A percentile compares a stretch with the other conserved stretches of the same genome.
Evolutionary conservation across 2,888 invertebrate genomes (phyloP).

Genomic region (Colletes collaris): DNA sequence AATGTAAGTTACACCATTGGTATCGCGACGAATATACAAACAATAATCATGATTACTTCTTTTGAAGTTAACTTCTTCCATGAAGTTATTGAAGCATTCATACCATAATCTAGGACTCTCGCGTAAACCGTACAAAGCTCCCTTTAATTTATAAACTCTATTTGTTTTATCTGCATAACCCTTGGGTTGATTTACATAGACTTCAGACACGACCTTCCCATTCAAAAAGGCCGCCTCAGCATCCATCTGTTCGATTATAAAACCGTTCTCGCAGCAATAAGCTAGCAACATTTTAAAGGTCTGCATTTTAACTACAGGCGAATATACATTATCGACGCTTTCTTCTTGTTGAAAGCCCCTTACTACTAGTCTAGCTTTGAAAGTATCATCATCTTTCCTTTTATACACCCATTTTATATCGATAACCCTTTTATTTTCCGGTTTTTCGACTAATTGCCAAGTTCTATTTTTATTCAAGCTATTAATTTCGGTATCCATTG

Average conservation of each 20-base stretch:
- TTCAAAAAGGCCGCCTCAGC: not conserved
- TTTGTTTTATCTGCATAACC: constrained; percentile 2
- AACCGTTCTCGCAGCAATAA: not conserved
- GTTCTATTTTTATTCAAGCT: too few relatives aligned
- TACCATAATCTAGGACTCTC: constrained; percentile 10
- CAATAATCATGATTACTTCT: not conserved
- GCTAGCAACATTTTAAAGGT: constrained; percentile 26
- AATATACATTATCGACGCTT: constrained; percentile 28
- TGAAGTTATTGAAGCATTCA: constrained; percentile 1
- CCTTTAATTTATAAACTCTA: not conserved
- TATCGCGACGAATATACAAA: not conserved
- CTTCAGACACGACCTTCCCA: not conserved
- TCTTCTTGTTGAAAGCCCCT: constrained; percentile 46
- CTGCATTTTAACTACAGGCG: constrained; percentile 24
- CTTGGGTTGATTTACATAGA: constrained; percentile 18
- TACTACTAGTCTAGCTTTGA: constrained; percentile 42
- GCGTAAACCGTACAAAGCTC: constrained; percentile 6
- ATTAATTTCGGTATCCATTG: constrained; percentile 37
- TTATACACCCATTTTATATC: constrained; percentile 44
- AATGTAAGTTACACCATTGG: not conserved
- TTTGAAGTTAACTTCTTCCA: too few relatives aligned
- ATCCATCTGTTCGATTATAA: constrained; percentile 32
- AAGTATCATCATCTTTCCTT: not conserved
- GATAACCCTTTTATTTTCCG: constrained; percentile 12
- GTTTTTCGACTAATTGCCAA: not conserved